Percentiles rank a stretch among this genome's conserved stretches.
phyloP scores from a whole-genome alignment of 64 coral and sea anemone species.

The Stichodactyla mertensii region DNA sequence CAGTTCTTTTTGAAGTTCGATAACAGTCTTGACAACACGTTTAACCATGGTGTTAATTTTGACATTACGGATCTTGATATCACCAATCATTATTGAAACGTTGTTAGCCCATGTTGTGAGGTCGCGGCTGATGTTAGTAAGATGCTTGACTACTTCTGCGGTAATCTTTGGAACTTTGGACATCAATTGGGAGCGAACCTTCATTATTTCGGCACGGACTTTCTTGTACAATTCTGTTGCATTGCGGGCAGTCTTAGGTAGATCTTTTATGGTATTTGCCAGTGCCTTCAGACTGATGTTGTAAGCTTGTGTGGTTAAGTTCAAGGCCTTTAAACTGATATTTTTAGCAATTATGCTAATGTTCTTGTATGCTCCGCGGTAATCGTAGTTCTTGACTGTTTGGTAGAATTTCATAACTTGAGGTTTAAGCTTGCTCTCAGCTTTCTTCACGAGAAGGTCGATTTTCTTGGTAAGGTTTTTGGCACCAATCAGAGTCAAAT shows the following conservation, averaged over 20 bases:
- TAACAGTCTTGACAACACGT: constrained; percentile 41
- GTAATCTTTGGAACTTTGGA: constrained; percentile 13
- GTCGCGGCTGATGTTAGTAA: constrained; percentile 69
- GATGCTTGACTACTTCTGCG: constrained; percentile 19
- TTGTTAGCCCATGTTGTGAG: constrained; percentile 62
- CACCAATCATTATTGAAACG: constrained; percentile 49
- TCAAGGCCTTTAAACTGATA: constrained; percentile 34
- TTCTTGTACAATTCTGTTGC: constrained; percentile 45
- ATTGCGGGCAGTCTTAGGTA: constrained; percentile 51
- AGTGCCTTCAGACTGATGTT: constrained; percentile 34
- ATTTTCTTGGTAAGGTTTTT: constrained; percentile 67
- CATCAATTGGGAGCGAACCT: constrained; percentile 19
- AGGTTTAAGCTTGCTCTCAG: constrained; percentile 64
- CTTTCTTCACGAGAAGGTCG: constrained; percentile 43
- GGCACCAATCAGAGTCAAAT: constrained; percentile 49
- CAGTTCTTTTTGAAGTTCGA: constrained; percentile 23
- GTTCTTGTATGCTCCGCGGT: constrained; percentile 47
- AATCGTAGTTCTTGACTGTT: constrained; percentile 54
- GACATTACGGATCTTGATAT: constrained; percentile 50
- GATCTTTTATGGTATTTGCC: constrained; percentile 41
- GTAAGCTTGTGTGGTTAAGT: constrained; percentile 28
- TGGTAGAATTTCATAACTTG: constrained; percentile 50
- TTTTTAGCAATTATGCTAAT: constrained; percentile 39
- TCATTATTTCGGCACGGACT: constrained; percentile 19
- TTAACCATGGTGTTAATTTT: constrained; percentile 42